Evolutionary conservation across 2,888 invertebrate genomes (phyloP).

Genomic region (Acheta domesticus): DNA sequence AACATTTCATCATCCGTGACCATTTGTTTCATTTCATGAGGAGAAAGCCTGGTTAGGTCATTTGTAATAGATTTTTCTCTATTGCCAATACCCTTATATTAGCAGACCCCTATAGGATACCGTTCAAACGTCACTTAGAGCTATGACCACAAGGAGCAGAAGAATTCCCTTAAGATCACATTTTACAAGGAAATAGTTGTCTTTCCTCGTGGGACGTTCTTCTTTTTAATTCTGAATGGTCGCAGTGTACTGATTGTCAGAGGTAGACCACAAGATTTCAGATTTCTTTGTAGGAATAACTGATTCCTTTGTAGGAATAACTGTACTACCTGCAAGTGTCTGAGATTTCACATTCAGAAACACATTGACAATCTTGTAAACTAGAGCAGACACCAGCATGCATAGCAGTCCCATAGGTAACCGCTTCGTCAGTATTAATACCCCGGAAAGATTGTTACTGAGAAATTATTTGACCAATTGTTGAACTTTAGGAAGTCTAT

Average conservation of each 20-base stretch:
- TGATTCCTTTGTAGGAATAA: too few species aligned
- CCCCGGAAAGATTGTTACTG: conserved; percentile 95
- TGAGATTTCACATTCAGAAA: conserved; percentile 97
- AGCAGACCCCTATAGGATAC: conserved; percentile 69
- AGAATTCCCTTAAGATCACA: conserved; percentile 97
- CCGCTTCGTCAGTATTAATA: conserved; percentile 98
- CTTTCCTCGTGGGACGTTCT: conserved; percentile 99
- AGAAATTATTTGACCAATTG: conserved; percentile 92
- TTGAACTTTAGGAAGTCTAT: conserved; percentile 98
- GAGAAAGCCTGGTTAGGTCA: conserved; percentile 93
- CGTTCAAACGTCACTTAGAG: conserved; percentile 91
- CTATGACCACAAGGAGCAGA: conserved; percentile 85
- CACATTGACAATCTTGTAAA: conserved; percentile 94
- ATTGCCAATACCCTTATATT: conserved; percentile 96
- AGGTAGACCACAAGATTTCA: conserved; percentile 98
- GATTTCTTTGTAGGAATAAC: conserved; percentile 99
- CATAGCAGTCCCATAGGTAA: conserved; percentile 97
- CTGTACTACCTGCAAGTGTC: too few species aligned
- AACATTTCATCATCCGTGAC: conserved; percentile 98
- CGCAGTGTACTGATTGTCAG: conserved; percentile 98
- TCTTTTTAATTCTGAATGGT: conserved; percentile 97
- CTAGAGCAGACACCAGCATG: conserved; percentile 97
- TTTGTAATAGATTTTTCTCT: conserved; percentile 99
- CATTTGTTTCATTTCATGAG: conserved; percentile 99
- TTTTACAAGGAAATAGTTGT: conserved; percentile 98